A percentile compares a stretch with the other conserved stretches of the same genome.
These are phyloP conservation scores for Micropterix aruncella DNA, from an alignment of 2,888 invertebrate genomes.

Conservation along the genomic window DNA sequence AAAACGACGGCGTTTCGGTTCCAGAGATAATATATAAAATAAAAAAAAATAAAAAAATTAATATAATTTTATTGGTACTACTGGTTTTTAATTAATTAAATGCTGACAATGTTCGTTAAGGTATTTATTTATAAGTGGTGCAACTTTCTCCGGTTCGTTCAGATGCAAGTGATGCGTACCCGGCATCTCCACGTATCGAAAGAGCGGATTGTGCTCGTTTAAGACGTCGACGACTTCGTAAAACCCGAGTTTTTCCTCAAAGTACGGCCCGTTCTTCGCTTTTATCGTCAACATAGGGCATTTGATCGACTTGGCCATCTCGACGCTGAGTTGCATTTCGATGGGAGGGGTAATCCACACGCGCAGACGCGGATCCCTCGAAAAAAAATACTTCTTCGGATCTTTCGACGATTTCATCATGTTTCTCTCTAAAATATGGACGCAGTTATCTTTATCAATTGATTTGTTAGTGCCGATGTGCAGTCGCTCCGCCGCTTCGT, in stretches of 20 bases:
- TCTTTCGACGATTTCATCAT: conserved; percentile 35
- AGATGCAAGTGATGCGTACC: conserved; percentile 68
- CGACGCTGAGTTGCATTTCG: conserved; percentile 37
- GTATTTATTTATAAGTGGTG: conserved; percentile 41
- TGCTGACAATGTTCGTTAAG: conserved; percentile 16
- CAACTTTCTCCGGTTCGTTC: conserved; percentile 45
- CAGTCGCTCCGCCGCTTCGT: conserved; percentile 44
- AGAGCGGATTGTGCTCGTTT: conserved; percentile 35
- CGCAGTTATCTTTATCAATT: conserved; percentile 36
- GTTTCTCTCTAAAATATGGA: conserved; percentile 40
- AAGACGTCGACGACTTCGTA: conserved; percentile 40
- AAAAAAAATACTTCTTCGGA: conserved; percentile 45
- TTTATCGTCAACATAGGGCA: conserved; percentile 51
- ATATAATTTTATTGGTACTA: too few species aligned
- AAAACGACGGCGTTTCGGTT: too few species aligned
- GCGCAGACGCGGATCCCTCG: conserved; percentile 51
- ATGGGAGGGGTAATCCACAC: conserved; percentile 31
- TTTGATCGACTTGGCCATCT: conserved; percentile 38
- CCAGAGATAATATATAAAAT: too few species aligned
- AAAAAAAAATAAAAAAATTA: too few species aligned
- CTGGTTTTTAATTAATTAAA: neutral
- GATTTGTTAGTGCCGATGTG: conserved; percentile 40
- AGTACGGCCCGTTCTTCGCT: conserved; percentile 38
- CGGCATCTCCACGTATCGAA: conserved; percentile 43
- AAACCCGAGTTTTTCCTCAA: conserved; percentile 36